Base-by-base conservation (phyloP, 2,797 vertebrate genomes). In the Notamacropus eugenii region DNA sequence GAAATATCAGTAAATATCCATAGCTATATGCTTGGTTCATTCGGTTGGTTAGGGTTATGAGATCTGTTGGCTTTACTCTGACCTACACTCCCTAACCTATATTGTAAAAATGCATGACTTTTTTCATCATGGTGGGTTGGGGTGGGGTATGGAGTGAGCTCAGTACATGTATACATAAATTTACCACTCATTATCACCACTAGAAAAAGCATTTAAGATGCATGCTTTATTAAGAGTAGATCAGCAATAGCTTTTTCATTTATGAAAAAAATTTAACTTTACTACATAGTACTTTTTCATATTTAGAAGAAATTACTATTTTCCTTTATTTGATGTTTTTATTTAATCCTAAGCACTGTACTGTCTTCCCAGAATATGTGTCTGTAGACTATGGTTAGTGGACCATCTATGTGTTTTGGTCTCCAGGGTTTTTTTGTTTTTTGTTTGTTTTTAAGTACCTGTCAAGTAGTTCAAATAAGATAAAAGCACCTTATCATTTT, bases 131-230 rank as follows among this genome's bases (percentile, higher is more conserved):
- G 40, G 40, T 87, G 40, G 9, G 24, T 27, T 87, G 40, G 40
- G 10, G 40, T 87, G 3, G 24, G 74, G 1, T 74, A n/a, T 52
- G 52, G 67, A 82, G 46, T 24, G 56, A 57, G 3, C 67, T 14
- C 87, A 0, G 11, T 4, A n/a, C 11, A 50, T 24, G 13, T 54
- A 82, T 55, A 27, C n/a, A 52, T 13, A 1, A 67, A 67, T 58
- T 31, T 16, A 3, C 0, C 5, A 1, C 29, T 8, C 0, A 5
- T 16, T 54, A 5, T 22, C n/a, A 4, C 46, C 40, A 40, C 54
- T 2, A 14, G 56, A 19, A 46, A 10, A 16, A 55, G 4, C 40
- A 4, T 28, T 54, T 14, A 14, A 0, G 31, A 24, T 50, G 2
- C 9, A 82, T 82, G 40, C 9, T 87, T 50, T 87, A 50, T 87